These are phyloP conservation scores for Malurus splendens DNA, from an alignment of 2,797 vertebrate species.

Conservation along the genomic window DNA sequence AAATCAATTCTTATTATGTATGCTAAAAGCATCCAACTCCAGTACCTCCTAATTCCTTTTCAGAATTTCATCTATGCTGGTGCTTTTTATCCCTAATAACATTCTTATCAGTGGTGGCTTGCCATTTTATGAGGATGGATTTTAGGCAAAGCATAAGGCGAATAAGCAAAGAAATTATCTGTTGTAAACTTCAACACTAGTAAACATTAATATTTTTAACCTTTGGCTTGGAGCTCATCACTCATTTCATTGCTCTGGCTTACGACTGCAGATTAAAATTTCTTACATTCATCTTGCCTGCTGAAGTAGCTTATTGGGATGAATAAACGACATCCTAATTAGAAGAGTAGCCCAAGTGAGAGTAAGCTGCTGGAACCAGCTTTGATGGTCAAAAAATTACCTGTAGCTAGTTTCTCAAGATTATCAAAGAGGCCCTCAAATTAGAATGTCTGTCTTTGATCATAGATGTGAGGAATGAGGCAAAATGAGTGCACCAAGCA, in stretches of 20 bases:
- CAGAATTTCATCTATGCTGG: neutral
- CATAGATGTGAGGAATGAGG: neutral
- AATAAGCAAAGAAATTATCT: neutral
- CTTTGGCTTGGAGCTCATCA: neutral
- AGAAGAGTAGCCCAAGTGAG: constrained; percentile 3
- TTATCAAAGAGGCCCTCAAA: constrained; percentile 30
- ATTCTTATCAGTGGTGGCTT: neutral
- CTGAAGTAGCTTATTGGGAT: neutral
- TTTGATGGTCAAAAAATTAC: constrained; percentile 41
- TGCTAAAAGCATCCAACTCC: neutral
- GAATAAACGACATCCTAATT: constrained; percentile 19
- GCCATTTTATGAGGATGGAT: neutral
- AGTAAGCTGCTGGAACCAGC: constrained; percentile 21
- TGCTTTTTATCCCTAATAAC: neutral
- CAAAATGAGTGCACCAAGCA: neutral
- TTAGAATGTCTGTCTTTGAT: constrained; percentile 34
- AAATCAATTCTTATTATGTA: neutral
- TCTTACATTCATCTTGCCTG: neutral
- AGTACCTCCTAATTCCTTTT: neutral
- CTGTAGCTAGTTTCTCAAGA: constrained; percentile 14
- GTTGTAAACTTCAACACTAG: neutral
- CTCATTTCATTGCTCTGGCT: neutral
- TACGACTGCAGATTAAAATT: neutral
- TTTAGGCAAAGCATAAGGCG: neutral
- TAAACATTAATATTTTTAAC: neutral